These are phyloP conservation scores for Macrostomum lignano DNA, from an alignment of 1,140 invertebrate genomes.

Conservation along the genomic window DNA sequence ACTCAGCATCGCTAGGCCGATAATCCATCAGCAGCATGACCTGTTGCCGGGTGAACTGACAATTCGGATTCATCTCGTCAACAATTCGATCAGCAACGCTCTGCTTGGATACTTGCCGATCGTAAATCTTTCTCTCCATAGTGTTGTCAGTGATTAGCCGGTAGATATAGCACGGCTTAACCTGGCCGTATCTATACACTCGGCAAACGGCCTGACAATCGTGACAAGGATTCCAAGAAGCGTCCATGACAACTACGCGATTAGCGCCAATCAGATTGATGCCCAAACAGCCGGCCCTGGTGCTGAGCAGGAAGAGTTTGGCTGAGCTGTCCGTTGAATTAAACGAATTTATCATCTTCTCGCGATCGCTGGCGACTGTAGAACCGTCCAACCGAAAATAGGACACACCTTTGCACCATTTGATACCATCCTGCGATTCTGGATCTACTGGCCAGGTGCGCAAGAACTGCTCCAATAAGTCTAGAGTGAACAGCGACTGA, in stretches of 20 bases:
- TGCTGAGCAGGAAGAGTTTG: constrained; percentile 77
- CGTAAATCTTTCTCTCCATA: constrained; percentile 85
- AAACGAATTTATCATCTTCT: constrained; percentile 83
- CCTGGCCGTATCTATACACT: constrained; percentile 81
- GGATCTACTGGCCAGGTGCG: constrained; percentile 45
- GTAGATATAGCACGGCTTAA: constrained; percentile 74
- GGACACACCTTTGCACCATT: constrained; percentile 54
- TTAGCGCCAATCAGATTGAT: constrained; percentile 84
- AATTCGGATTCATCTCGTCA: constrained; percentile 84
- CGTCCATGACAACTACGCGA: constrained; percentile 81
- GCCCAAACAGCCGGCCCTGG: constrained; percentile 70
- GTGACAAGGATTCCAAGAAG: constrained; percentile 97
- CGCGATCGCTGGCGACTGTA: constrained; percentile 63
- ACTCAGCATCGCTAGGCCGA: constrained; percentile 10
- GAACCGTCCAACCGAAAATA: constrained; percentile 78
- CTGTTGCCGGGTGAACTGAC: constrained; percentile 69
- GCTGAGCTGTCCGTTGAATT: constrained; percentile 44
- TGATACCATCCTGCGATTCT: constrained; percentile 29
- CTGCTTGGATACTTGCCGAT: constrained; percentile 57
- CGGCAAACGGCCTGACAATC: constrained; percentile 90
- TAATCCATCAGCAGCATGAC: constrained; percentile 71
- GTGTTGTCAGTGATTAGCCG: constrained; percentile 81
- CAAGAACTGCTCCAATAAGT: constrained; percentile 82
- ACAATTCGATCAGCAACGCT: constrained; percentile 64
- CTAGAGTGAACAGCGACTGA: constrained; percentile 72